Evolutionary conservation across 2,888 invertebrate species (phyloP).

Genomic region (Parasteatoda lunata): DNA sequence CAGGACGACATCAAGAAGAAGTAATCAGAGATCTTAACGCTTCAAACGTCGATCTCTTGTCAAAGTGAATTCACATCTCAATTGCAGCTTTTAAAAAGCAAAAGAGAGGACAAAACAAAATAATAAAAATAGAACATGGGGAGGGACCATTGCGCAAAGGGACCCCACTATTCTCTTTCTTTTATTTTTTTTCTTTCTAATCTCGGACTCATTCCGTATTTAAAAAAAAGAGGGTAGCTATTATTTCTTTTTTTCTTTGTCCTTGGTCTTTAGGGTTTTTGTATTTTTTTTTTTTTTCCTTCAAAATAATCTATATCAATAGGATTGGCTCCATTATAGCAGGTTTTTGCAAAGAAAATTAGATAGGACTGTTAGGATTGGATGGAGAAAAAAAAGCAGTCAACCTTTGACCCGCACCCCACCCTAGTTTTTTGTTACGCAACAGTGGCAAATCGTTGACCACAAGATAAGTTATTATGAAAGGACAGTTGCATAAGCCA

Average conservation of each 20-base stretch:
- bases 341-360: conserved; percentile 13
- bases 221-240: conserved; percentile 13
- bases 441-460: conserved; percentile 11
- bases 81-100: conserved; percentile 27
- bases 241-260: conserved; percentile 13
- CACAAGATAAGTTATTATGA: neutral
- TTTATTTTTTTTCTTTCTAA: too few relatives aligned
- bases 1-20: neutral
- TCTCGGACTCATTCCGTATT: neutral
- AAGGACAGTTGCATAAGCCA: neutral
- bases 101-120: conserved; percentile 14
- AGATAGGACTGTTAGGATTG: conserved; percentile 6
- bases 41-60: conserved; percentile 17
- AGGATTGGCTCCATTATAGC: conserved; percentile 2
- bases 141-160: neutral
- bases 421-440: neutral
- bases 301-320: neutral
- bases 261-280: conserved; percentile 2
- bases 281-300: conserved; percentile 9
- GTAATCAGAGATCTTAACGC: conserved; percentile 20
- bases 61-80: conserved; percentile 14
- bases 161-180: neutral
- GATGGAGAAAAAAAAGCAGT: neutral
- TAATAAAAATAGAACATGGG: neutral
- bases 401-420: neutral